Percentiles rank a stretch among this genome's conserved stretches.
These are phyloP conservation scores for Pyxicephalus adspersus DNA, from an alignment of 2,113 vertebrate species.

Conservation along the genomic window DNA sequence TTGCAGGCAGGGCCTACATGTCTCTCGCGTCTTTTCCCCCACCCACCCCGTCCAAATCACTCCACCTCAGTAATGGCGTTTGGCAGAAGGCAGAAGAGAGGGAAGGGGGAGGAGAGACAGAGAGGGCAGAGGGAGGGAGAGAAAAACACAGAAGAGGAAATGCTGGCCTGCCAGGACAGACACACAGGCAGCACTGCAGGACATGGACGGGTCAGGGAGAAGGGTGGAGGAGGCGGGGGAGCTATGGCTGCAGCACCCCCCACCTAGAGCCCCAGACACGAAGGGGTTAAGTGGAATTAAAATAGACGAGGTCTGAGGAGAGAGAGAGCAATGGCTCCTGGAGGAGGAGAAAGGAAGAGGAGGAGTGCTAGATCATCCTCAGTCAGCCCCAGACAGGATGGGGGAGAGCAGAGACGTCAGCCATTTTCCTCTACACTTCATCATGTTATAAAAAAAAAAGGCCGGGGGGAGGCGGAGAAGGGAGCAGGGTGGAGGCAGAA, in stretches of 20 bases:
- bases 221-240: neutral
- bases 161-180: conserved; percentile 20
- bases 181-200: neutral
- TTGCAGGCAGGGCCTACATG: conserved; percentile 74
- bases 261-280: neutral
- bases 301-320: neutral
- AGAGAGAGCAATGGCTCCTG: conserved; percentile 7
- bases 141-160: conserved; percentile 31
- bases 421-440: conserved; percentile 81
- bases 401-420: conserved; percentile 76
- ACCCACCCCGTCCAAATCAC: conserved; percentile 69
- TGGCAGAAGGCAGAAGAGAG: conserved; percentile 67
- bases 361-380: conserved; percentile 60
- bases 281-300: neutral
- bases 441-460: conserved; percentile 15
- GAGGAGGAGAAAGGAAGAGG: conserved; percentile 25
- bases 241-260: neutral
- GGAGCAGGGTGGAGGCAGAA: conserved; percentile 18
- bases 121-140: conserved; percentile 39
- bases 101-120: conserved; percentile 34
- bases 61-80: conserved; percentile 87
- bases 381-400: conserved; percentile 67
- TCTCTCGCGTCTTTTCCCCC: conserved; percentile 44
- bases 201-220: neutral
- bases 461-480: neutral